These are phyloP conservation scores for Butastur rufipennis DNA, from an alignment of 2,113 vertebrate species.

Conservation along the genomic window DNA sequence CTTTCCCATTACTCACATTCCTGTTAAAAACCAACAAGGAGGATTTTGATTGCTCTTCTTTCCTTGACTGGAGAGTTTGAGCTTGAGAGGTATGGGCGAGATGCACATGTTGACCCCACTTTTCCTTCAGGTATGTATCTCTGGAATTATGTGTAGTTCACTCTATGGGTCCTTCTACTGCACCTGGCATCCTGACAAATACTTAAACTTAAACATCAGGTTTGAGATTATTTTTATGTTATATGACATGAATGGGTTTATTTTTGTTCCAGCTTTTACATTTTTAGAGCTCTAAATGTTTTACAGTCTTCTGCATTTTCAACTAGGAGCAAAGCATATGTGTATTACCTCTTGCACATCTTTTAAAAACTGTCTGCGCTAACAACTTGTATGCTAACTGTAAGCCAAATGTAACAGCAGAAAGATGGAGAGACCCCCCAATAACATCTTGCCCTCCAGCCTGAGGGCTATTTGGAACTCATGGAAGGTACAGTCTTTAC, in stretches of 20 bases:
- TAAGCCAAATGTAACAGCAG: not conserved
- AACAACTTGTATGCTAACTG: not conserved
- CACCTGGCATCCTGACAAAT: not conserved
- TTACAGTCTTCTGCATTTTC: not conserved
- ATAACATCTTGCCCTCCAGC: not conserved
- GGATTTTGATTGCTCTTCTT: not conserved
- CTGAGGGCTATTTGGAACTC: not conserved
- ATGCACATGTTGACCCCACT: not conserved
- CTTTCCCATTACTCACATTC: not conserved
- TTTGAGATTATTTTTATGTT: not conserved
- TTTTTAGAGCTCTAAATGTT: not conserved
- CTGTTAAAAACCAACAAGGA: not conserved
- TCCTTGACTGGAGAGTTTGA: not conserved
- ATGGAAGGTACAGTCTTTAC: conserved; percentile 9
- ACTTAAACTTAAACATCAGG: not conserved
- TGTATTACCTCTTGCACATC: not conserved
- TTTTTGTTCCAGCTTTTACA: not conserved
- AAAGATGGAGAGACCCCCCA: not conserved
- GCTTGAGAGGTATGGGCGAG: not conserved
- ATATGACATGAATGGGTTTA: not conserved
- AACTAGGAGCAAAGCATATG: not conserved
- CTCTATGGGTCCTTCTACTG: not conserved
- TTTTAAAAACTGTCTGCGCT: not conserved
- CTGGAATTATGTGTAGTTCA: not conserved
- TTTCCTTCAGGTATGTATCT: not conserved